phyloP scores from a whole-genome alignment of 2,888 invertebrate genomes.

The Macrophya alboannulata region DNA sequence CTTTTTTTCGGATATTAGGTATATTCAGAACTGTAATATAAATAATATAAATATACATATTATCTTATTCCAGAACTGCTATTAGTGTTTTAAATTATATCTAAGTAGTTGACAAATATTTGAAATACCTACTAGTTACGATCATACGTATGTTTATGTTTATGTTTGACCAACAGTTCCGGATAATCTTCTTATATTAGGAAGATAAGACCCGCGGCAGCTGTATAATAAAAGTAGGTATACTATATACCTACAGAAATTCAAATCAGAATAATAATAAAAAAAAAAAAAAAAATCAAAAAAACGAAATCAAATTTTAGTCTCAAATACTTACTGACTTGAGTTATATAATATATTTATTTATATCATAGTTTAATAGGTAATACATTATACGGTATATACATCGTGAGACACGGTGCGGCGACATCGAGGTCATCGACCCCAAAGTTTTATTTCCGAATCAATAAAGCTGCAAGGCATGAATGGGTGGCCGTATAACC shows the following conservation, averaged over 20 bases:
- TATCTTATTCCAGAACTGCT: too few relatives aligned
- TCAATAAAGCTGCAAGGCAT: conserved; percentile 31
- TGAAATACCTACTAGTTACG: not conserved
- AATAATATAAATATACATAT: too few relatives aligned
- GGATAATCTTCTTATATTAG: not conserved
- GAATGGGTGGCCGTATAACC: conserved; percentile 30
- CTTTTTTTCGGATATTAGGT: not conserved
- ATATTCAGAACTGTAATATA: not conserved
- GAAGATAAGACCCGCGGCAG: not conserved
- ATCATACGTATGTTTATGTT: not conserved
- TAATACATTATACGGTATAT: not conserved
- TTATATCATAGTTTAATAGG: not conserved
- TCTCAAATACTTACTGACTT: too few relatives aligned
- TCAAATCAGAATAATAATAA: not conserved
- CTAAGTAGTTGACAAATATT: conserved; percentile 22
- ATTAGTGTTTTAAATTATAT: not conserved
- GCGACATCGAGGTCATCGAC: not conserved
- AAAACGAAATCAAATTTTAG: too few relatives aligned
- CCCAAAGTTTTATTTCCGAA: conserved; percentile 28
- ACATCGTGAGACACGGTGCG: not conserved
- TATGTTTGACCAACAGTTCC: not conserved
- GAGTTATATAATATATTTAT: too few relatives aligned
- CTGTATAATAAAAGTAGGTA: not conserved
- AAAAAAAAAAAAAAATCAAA: too few relatives aligned
- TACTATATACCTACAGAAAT: too few relatives aligned